A percentile compares a stretch with the other conserved stretches of the same genome.
phyloP scores from a whole-genome alignment of 2,888 invertebrate species.

The Dicyrtomina minuta region DNA sequence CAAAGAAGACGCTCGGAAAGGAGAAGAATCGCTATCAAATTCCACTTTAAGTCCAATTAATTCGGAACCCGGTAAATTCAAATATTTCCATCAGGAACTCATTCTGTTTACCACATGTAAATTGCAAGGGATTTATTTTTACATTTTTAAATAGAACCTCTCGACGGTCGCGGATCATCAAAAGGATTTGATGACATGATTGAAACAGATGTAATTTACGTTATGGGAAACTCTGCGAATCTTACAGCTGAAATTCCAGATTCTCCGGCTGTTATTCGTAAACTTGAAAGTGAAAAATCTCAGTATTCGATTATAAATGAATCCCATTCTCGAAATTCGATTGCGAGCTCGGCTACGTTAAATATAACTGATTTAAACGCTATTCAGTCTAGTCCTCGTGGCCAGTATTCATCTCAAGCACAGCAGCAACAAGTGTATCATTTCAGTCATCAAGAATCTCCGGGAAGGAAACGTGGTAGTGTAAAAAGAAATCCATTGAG shows the following conservation, averaged over 20 bases:
- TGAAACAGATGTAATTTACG: constrained; percentile 54
- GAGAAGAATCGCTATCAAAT: constrained; percentile 54
- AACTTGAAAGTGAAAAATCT: constrained; percentile 16
- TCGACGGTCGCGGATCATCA: neutral
- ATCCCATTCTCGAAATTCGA: neutral
- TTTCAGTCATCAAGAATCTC: constrained; percentile 12
- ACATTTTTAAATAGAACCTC: neutral
- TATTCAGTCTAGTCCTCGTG: neutral
- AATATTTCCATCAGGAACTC: no score
- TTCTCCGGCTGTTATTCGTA: constrained; percentile 46
- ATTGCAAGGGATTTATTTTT: no score
- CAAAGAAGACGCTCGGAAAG: constrained; percentile 83
- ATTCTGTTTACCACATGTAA: no score
- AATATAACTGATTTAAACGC: neutral
- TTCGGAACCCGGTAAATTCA: constrained; percentile 53
- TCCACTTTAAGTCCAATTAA: constrained; percentile 54
- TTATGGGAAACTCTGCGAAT: constrained; percentile 45
- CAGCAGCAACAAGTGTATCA: neutral
- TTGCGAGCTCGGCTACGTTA: neutral
- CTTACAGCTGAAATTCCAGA: constrained; percentile 51
- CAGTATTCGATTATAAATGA: constrained; percentile 12
- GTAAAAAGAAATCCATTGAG: constrained; percentile 4
- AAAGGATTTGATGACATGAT: constrained; percentile 36
- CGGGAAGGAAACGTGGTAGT: constrained; percentile 16
- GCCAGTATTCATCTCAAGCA: neutral